phyloP scores from a whole-genome alignment of 2,797 vertebrate genomes.

The Hippoglossus hippoglossus region DNA sequence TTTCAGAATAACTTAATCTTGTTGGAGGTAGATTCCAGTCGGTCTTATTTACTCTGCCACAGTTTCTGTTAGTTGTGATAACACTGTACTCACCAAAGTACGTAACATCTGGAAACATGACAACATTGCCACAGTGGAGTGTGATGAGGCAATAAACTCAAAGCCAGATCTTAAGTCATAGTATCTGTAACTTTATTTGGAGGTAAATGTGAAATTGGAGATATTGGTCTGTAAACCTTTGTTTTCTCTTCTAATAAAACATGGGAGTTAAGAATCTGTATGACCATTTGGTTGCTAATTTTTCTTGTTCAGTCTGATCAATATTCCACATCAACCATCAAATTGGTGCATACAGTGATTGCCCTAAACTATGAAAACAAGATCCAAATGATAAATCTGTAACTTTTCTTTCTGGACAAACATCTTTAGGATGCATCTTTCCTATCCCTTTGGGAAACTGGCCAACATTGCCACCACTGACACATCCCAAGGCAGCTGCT shows the following conservation, averaged over 20 bases:
- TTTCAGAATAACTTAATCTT: neutral
- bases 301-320: neutral
- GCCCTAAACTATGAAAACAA: conserved; percentile 3
- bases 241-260: neutral
- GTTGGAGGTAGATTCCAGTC: neutral
- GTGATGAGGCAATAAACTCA: neutral
- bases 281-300: neutral
- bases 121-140: neutral
- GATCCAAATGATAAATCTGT: neutral
- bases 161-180: neutral
- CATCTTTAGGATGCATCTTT: too few species aligned
- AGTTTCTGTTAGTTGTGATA: neutral
- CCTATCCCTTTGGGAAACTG: too few species aligned
- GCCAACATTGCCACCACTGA: too few species aligned
- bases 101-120: conserved; percentile 7
- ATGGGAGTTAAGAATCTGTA: neutral
- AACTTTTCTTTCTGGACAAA: too few species aligned
- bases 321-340: neutral
- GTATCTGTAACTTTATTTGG: neutral
- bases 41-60: neutral
- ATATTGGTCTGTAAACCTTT: neutral
- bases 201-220: neutral
- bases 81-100: neutral
- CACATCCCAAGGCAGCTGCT: too few species aligned
- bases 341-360: too few species aligned